These are phyloP conservation scores for Harpagoxenus sublaevis DNA, from an alignment of 2,888 invertebrate species.

Conservation along the genomic window DNA sequence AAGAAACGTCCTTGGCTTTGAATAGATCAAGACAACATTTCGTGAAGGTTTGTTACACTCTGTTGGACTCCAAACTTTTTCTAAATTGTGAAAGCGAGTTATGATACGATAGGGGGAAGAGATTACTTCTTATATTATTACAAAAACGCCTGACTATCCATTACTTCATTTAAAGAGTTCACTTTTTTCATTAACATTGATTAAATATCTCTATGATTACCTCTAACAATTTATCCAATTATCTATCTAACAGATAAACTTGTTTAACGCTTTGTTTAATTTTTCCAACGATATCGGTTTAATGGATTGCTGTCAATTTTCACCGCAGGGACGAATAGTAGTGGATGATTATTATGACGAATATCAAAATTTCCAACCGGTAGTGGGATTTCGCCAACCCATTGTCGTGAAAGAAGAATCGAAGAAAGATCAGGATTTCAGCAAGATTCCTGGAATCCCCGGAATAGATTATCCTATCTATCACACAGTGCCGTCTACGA, in stretches of 20 bases:
- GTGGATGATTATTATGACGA: constrained; percentile 71
- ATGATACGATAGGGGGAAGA: background rate
- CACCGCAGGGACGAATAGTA: constrained; percentile 64
- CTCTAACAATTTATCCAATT: background rate
- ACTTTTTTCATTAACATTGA: background rate
- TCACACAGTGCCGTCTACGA: constrained; percentile 92
- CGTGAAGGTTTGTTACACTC: constrained; percentile 31
- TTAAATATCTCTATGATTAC: background rate
- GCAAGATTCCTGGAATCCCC: constrained; percentile 93
- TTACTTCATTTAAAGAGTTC: constrained; percentile 1
- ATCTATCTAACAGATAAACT: background rate
- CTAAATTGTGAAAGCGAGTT: constrained; percentile 20
- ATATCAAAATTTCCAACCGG: constrained; percentile 76
- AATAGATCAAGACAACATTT: constrained; percentile 37
- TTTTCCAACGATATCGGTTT: background rate
- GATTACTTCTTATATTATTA: background rate
- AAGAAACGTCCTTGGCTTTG: constrained; percentile 35
- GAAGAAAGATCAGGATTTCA: constrained; percentile 91
- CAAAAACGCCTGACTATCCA: background rate
- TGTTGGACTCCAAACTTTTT: constrained; percentile 21
- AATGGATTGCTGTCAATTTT: background rate
- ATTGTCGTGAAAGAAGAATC: constrained; percentile 76
- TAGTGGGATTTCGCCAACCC: constrained; percentile 68
- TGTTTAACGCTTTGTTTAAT: background rate
- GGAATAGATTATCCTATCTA: constrained; percentile 94